Evolutionary conservation across 2,113 vertebrate genomes (phyloP).

Genomic region (Hirundichthys speculiger): DNA sequence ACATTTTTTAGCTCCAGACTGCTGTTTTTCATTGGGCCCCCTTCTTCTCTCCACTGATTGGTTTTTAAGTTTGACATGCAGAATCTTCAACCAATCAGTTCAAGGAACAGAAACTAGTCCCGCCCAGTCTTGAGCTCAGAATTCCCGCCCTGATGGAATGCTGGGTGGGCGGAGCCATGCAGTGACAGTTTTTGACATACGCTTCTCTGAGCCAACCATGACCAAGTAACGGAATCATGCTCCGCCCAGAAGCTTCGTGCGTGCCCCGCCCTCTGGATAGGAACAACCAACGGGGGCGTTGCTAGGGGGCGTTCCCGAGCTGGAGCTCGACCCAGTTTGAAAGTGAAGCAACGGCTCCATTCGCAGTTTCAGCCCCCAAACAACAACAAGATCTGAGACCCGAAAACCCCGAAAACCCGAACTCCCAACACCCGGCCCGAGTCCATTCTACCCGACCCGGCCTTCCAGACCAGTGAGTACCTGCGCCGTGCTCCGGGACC

Average conservation of each 20-base stretch:
- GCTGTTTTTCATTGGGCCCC: too few relatives aligned
- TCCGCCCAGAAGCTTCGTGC: not conserved
- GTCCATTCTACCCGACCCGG: slow-evolving; percentile 26
- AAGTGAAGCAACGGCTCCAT: slow-evolving; percentile 64
- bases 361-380: slow-evolving; percentile 55
- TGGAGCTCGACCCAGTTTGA: slow-evolving; percentile 72
- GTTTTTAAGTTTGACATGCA: too few relatives aligned
- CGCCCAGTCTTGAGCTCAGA: too few relatives aligned
- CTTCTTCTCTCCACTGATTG: too few relatives aligned
- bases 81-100: too few relatives aligned
- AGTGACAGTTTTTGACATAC: slow-evolving; percentile 9
- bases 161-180: too few relatives aligned
- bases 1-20: too few relatives aligned
- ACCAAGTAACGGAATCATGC: rapidly evolving
- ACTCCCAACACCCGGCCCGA: slow-evolving; percentile 7
- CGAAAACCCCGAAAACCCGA: too few relatives aligned
- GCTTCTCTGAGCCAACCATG: slow-evolving; percentile 17
- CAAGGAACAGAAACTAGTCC: too few relatives aligned
- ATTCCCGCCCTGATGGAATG: too few relatives aligned
- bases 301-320: slow-evolving; percentile 39
- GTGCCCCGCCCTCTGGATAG: slow-evolving; percentile 33
- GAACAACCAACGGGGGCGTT: slow-evolving; percentile 47
- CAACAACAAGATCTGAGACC: slow-evolving; percentile 69
- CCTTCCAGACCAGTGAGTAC: slow-evolving; percentile 65
- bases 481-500: not conserved